Base-by-base conservation (phyloP, 2,797 vertebrate genomes). In the Cyclopterus lumpus region DNA sequence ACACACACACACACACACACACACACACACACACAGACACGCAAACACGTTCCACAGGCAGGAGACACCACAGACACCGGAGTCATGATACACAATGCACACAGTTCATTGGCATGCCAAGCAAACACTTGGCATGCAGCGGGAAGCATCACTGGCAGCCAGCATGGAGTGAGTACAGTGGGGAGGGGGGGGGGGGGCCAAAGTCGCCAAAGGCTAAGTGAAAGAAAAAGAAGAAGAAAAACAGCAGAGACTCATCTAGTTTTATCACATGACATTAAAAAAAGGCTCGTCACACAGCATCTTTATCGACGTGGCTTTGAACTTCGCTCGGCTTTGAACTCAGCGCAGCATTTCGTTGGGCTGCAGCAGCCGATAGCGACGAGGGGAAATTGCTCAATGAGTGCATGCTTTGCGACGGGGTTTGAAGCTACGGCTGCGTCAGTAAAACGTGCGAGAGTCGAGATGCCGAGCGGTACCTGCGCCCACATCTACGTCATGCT, bases 401-500 rank as follows among this genome's bases (percentile, higher is more conserved):
- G 62, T 34, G 61, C 80, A 83, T 86, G 88, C 85, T 74, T n/a
- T 53, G 66, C 16, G 32, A 42, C 36, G 22, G 8, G 28, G 72
- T 86, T 60, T 86, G 61, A 77, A 54, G 77, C 71, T 32, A 12
- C 11, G 22, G 44, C 36, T 78, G 66, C 81, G 62, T 83, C 73
- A 83, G 87, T 82, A 67, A 81, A 86, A 86, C 83, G 93, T 95
- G 92, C 90, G 92, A 46, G 80, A 83, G 16, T 59, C 57, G 67
- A 26, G 58, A 83, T 81, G 75, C n/a, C 62, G 90, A 38, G 30
- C 11, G 93, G 95, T 96, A 96, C 95, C 96, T 96, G 95, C 87
- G 93, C 91, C 95, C 92, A 92, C 89, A 93, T 94, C 93, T 94
- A 95, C 87, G 84, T 92, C 95, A 93, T 89, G 92, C 92, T 36